Evolutionary conservation across 2,797 vertebrate genomes (phyloP), one percentile per base, ranked within the genome.

Genomic region (Melanotaenia nigrans): DNA sequence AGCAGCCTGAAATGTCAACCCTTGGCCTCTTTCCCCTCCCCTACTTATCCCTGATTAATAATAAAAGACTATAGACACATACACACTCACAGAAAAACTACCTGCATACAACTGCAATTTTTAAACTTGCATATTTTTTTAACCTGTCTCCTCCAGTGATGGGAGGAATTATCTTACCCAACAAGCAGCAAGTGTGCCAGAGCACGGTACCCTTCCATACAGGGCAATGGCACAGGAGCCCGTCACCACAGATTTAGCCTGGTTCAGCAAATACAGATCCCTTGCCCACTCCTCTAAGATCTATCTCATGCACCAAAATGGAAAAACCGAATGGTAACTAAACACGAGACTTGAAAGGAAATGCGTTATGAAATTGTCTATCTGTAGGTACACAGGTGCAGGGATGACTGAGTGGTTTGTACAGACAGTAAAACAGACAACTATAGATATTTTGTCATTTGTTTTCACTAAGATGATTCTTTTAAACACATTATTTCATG

Each of bases 1-100:
- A 78, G 45, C 78, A 65, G 75, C 65, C 61, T 58, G 42, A 91
- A 90, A 92, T 90, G 83, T 90, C 87, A 91, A 75, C 78, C 65
- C 24, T 56, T 76, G 75, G 71, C 84, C 78, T 72, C 61, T 73
- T 61, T 67, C 54, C 61, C 59, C 78, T 79, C 60, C 68, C 69
- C 75, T 67, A 65, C 79, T 86, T 78, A 83, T 77, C 28, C 12
- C 61, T 57, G 62, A 87, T 88, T 77, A 89, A 90, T 88, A 90
- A 91, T 89, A 77, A 78, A 89, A 64, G 62, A 13, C 63, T 60
- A 65, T 40, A 73, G 24, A 78, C 63, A 75, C 71, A 40, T 33
- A 56, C 61, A 66, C 75, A 71, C 68, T 18, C 13, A 54, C 53
- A 61, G 30, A 65, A 68, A 63, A 49, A 11, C 25, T 60, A 49